phyloP scores from a whole-genome alignment of 2,888 invertebrate species.

The Thecophora atra region DNA sequence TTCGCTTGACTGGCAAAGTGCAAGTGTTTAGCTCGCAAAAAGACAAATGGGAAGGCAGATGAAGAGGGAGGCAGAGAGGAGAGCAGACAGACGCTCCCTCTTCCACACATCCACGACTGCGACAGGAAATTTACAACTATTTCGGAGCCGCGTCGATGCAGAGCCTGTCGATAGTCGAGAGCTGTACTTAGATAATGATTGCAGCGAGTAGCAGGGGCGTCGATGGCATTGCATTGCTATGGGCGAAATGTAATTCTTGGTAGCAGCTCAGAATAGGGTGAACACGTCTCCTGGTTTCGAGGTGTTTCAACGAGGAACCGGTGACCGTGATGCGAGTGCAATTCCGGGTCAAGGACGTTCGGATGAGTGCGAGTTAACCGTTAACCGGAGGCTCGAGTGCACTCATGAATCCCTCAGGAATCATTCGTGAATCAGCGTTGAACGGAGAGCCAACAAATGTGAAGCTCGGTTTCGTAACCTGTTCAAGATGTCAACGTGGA shows the following conservation, averaged over 20 bases:
- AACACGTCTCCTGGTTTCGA: not conserved
- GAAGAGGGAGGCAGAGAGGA: not conserved
- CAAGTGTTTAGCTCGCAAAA: constrained; percentile 7
- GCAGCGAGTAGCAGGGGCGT: not conserved
- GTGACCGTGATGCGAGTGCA: not conserved
- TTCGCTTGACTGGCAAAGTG: constrained; percentile 23
- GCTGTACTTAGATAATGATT: constrained; percentile 37
- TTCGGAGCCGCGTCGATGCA: constrained; percentile 1
- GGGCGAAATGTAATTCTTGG: not conserved
- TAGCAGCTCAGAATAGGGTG: not conserved
- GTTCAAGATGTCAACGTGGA: no score
- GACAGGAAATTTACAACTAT: constrained; percentile 24
- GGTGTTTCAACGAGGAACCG: not conserved
- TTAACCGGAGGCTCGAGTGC: no score
- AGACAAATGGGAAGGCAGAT: constrained; percentile 1
- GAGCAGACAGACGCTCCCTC: not conserved
- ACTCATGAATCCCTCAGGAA: no score
- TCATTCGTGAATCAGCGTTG: no score
- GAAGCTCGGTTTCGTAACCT: no score
- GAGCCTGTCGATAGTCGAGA: constrained; percentile 28
- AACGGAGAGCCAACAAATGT: no score
- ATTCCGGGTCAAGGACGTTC: constrained; percentile 27
- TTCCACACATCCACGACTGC: not conserved
- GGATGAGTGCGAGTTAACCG: no score
- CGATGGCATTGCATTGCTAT: not conserved